Base-by-base conservation (phyloP, 2,113 vertebrate species). In the Fregetta grallaria region DNA sequence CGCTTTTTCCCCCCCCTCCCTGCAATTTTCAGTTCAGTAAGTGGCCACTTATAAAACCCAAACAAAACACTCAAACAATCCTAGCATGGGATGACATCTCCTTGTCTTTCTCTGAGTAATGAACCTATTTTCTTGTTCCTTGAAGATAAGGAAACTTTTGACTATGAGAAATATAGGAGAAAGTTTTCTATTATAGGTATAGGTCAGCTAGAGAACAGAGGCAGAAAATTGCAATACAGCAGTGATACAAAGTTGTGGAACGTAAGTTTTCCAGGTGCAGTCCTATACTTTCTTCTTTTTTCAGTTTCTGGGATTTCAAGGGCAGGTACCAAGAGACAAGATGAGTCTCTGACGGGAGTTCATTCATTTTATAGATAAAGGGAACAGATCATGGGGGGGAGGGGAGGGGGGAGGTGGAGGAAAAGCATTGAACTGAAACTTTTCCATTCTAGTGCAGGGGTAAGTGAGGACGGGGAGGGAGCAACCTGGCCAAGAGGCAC, bases 81-180 rank as follows among this genome's bases (percentile, higher is more conserved):
- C 52, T 45, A 63, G 94, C 50, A 71, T 12, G 16, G 81, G 59
- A 80, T 91, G 91, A 96, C 91, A 86, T 65, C 86, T 71, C 86
- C 88, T 87, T 88, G 66, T 92, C 92, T 81, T 10, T 66, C 94
- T 73, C 80, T 95, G 95, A 97, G 94, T 96, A 97, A 97, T 95
- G 96, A 97, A 95, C 85, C 94, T 95, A 97, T 97, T 96, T 97
- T 92, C 92, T 95, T 55, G 76, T 82, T 80, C 76, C 59, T 71
- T 76, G 94, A 96, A 96, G 97, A 96, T 96, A 96, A 97, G 79
- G 86, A 91, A 96, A 95, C 90, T 93, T 90, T 90, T 92, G 92
- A 95, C 95, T 95, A 89, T 85, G 94, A 95, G 96, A 84, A 96
- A 96, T 96, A 96, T 29, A 74, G 90, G 61, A 77, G 78, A 96